Conservation (phyloP, 2,888 invertebrate species). For the Amphipoea lucens region DNA sequence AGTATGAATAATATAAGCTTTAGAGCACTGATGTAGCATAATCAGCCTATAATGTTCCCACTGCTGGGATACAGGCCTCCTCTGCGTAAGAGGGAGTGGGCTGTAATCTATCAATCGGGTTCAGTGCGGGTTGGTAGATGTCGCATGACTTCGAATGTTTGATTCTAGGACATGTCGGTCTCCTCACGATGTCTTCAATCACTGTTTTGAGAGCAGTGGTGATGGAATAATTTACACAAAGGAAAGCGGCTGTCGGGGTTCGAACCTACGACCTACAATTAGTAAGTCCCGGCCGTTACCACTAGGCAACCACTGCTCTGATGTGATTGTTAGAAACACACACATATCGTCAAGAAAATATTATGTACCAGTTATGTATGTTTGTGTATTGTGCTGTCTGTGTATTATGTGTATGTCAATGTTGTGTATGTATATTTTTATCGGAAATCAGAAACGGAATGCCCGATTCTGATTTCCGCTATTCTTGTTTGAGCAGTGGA, state of each 20-base stretch:
- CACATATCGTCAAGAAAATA: no score
- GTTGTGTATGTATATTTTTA: background rate
- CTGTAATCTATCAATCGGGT: background rate
- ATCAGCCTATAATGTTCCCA: background rate
- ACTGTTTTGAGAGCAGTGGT: no score
- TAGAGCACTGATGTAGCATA: background rate
- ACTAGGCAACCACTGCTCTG: background rate
- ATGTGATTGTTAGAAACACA: background rate
- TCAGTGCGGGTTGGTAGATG: background rate
- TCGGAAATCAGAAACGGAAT: background rate
- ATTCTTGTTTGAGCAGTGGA: background rate
- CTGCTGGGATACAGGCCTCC: background rate
- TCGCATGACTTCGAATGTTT: background rate
- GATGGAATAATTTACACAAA: no score
- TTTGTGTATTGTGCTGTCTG: background rate
- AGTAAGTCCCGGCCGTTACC: no score
- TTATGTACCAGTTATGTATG: background rate
- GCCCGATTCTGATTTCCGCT: background rate
- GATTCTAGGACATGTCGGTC: no score
- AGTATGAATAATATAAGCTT: slow-evolving; percentile 38
- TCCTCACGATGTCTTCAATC: no score
- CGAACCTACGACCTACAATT: no score
- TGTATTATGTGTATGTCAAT: background rate
- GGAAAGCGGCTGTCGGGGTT: no score
- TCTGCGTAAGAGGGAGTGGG: background rate